phyloP scores from a whole-genome alignment of 2,113 vertebrate genomes.

The Damaliscus lunatus region DNA sequence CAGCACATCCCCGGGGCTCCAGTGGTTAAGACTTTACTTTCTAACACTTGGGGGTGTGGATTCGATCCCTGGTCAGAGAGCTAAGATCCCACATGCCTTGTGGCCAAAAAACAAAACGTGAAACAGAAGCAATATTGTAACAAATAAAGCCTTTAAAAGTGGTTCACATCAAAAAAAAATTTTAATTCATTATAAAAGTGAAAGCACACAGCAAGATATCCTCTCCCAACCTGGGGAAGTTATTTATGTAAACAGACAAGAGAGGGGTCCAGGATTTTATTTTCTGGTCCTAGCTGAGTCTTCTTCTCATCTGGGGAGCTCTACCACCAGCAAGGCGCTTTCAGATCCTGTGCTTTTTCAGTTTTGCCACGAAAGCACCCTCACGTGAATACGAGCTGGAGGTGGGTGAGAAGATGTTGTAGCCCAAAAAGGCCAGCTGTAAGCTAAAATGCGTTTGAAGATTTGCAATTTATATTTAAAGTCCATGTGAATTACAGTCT shows the following conservation, averaged over 20 bases:
- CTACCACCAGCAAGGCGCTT: neutral
- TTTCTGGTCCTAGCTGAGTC: neutral
- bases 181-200: neutral
- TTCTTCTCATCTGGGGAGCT: neutral
- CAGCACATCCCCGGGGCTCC: neutral
- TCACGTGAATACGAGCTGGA: constrained; percentile 1
- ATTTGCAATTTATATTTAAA: constrained; percentile 74
- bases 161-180: neutral
- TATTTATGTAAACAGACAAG: neutral
- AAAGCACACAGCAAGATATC: neutral
- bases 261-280: no score
- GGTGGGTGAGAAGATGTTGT: constrained; percentile 51
- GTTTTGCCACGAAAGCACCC: neutral
- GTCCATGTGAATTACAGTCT: constrained; percentile 59
- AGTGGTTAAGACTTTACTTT: neutral
- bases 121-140: neutral
- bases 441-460: constrained; percentile 68
- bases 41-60: neutral
- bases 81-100: neutral
- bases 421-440: constrained; percentile 69
- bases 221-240: neutral
- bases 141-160: neutral
- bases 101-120: neutral
- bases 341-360: neutral
- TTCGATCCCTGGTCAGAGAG: neutral